Percentiles rank a stretch among this genome's conserved stretches.
Evolutionary conservation across 2,797 vertebrate genomes (phyloP).

Genomic region (Hydrophis major): DNA sequence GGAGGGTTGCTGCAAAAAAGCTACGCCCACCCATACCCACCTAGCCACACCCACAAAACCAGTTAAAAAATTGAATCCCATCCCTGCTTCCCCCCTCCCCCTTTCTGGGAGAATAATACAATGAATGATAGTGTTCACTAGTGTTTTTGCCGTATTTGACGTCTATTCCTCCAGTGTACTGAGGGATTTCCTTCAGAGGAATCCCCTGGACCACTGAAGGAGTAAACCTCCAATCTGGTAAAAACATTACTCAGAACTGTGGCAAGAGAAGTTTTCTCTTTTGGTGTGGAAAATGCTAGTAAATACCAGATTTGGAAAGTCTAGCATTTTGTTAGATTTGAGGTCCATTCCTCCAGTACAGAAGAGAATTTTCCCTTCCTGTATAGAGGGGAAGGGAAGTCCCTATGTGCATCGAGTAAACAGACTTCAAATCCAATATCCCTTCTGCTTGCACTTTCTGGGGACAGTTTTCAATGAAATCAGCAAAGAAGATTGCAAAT

Average conservation of each 20-base stretch:
- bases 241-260: background rate
- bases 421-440: background rate
- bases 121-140: background rate
- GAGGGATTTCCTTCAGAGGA: background rate
- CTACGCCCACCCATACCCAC: no score
- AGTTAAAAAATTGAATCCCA: no score
- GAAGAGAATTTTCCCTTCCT: background rate
- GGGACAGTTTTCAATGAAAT: background rate
- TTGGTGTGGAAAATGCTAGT: background rate
- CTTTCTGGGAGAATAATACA: background rate
- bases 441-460: background rate
- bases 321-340: background rate
- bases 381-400: background rate
- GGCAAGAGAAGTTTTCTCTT: background rate
- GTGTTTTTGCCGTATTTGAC: background rate
- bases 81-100: no score
- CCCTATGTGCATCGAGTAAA: background rate
- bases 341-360: background rate
- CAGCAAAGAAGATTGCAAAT: background rate
- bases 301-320: background rate
- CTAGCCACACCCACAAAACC: no score
- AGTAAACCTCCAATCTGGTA: background rate
- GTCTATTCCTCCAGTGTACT: background rate
- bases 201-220: background rate
- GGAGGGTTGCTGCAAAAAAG: no score